Conservation (phyloP, 2,888 invertebrate species). For the Cephus runcator region DNA sequence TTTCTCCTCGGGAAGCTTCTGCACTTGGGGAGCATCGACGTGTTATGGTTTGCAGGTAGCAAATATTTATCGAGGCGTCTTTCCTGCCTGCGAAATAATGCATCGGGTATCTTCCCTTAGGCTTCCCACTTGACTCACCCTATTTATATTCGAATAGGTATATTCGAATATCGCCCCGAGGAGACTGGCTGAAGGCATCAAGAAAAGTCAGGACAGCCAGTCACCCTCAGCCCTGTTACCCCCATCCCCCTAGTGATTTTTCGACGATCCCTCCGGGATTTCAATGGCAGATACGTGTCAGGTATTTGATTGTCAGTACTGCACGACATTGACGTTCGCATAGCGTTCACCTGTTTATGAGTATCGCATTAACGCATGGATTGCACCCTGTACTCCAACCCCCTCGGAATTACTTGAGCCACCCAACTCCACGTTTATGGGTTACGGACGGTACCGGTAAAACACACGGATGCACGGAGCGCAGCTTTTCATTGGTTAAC, state of each 20-base stretch:
- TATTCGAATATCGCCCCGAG: background rate
- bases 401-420: background rate
- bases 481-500: background rate
- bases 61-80: slow-evolving; percentile 42
- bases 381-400: background rate
- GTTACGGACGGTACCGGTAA: background rate
- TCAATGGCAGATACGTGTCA: background rate
- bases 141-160: background rate
- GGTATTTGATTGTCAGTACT: background rate
- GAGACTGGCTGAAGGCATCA: background rate
- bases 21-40: slow-evolving; percentile 13
- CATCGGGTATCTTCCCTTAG: slow-evolving; percentile 23
- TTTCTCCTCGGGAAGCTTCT: slow-evolving; percentile 2
- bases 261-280: background rate
- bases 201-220: background rate
- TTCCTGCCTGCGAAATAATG: slow-evolving; percentile 42
- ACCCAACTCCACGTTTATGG: background rate
- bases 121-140: background rate
- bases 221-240: background rate
- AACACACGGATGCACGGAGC: background rate
- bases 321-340: background rate
- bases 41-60: slow-evolving; percentile 37
- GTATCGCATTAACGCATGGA: background rate
- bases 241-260: background rate
- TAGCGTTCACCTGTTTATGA: background rate